Evolutionary conservation across 2,797 vertebrate genomes (phyloP).

Genomic region (Natrix natrix): DNA sequence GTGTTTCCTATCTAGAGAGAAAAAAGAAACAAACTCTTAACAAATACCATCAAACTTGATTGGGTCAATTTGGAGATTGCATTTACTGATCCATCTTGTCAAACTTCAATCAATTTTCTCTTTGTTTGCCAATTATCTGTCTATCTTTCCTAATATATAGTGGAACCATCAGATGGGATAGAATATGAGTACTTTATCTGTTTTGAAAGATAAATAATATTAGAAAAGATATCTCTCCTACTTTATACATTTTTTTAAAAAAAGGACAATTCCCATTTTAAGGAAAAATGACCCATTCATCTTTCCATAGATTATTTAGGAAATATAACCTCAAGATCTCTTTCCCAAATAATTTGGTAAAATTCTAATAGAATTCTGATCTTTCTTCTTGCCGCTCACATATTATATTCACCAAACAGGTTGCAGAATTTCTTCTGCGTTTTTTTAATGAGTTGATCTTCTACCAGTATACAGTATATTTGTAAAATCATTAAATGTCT

Average conservation of each 20-base stretch:
- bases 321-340: neutral
- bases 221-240: neutral
- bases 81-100: neutral
- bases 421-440: neutral
- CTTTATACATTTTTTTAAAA: neutral
- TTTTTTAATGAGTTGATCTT: neutral
- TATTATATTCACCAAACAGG: neutral
- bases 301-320: neutral
- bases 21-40: neutral
- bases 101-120: neutral
- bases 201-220: neutral
- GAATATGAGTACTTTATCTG: neutral
- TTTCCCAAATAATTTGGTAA: neutral
- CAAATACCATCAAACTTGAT: neutral
- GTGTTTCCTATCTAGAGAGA: neutral
- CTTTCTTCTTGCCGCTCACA: neutral
- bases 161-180: neutral
- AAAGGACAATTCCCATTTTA: neutral
- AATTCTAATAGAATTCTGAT: neutral
- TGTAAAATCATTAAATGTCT: neutral
- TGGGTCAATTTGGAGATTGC: neutral
- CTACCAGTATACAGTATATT: neutral
- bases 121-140: neutral
- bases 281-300: neutral
- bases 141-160: neutral